These are phyloP conservation scores for Spea hammondii DNA, from an alignment of 2,797 vertebrate genomes.

Conservation along the genomic window DNA sequence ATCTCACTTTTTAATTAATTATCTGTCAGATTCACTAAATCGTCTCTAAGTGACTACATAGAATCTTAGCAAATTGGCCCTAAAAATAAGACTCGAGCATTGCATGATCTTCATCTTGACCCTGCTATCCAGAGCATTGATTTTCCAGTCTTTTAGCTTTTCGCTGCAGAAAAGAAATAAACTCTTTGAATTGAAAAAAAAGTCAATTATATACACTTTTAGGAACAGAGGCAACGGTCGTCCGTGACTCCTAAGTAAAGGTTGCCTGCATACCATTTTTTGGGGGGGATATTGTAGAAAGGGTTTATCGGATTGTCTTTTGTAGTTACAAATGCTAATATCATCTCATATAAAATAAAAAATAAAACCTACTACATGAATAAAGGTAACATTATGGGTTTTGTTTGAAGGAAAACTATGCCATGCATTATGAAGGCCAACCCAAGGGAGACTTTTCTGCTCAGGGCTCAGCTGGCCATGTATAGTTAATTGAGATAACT, in stretches of 20 bases:
- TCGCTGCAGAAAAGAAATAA: slow-evolving; percentile 53
- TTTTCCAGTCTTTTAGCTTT: slow-evolving; percentile 64
- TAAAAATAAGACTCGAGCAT: slow-evolving; percentile 66
- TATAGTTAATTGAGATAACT: too few species aligned
- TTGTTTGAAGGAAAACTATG: too few species aligned
- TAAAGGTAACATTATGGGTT: too few species aligned
- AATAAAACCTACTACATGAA: too few species aligned
- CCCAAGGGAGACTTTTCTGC: too few species aligned
- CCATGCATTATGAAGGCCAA: too few species aligned
- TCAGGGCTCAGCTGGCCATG: too few species aligned
- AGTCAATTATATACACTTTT: slow-evolving; percentile 22
- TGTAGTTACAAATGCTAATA: slow-evolving; percentile 16
- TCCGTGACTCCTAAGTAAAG: slow-evolving; percentile 29
- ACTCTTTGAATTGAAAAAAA: slow-evolving; percentile 15
- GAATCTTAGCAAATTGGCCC: slow-evolving; percentile 62
- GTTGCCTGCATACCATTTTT: slow-evolving; percentile 35
- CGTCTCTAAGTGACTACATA: slow-evolving; percentile 55
- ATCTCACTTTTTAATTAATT: slow-evolving; percentile 69
- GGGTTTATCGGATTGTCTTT: neutral
- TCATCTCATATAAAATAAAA: too few species aligned
- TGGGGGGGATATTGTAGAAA: slow-evolving; percentile 9
- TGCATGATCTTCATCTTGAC: slow-evolving; percentile 60
- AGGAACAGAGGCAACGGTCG: slow-evolving; percentile 18
- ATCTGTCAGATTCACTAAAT: slow-evolving; percentile 69
- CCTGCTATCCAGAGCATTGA: slow-evolving; percentile 66